Percentiles rank a stretch among this genome's conserved stretches.
Evolutionary conservation across 2,797 vertebrate species (phyloP).

Genomic region (Rhincodon typus): DNA sequence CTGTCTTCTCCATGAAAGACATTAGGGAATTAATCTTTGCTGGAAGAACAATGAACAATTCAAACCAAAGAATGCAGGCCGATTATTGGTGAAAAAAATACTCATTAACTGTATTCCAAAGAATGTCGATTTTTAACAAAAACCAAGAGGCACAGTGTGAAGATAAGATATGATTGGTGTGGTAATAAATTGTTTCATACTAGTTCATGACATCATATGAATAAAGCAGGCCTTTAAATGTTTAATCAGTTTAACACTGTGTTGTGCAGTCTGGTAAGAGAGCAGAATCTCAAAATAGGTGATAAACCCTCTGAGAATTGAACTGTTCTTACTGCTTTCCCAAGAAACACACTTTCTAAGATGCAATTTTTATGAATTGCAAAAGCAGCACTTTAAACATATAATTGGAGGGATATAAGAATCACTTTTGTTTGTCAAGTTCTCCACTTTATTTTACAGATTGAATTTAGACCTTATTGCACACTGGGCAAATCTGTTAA

Average conservation of each 20-base stretch:
- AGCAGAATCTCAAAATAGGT: neutral
- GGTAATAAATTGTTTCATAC: neutral
- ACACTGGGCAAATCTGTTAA: neutral
- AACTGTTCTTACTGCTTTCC: neutral
- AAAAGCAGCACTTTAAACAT: neutral
- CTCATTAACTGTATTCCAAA: neutral
- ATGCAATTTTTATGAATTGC: neutral
- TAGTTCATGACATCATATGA: neutral
- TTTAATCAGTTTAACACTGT: neutral
- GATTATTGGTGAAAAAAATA: neutral
- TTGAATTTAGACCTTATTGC: neutral
- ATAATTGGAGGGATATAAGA: neutral
- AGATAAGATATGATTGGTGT: neutral
- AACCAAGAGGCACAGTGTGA: neutral
- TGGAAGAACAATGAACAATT: slow-evolving; percentile 35
- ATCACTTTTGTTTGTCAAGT: neutral
- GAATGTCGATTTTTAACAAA: neutral
- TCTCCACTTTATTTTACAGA: neutral
- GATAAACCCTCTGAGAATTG: neutral
- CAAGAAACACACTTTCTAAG: neutral
- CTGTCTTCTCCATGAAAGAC: neutral
- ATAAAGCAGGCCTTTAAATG: neutral
- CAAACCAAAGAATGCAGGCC: slow-evolving; percentile 25
- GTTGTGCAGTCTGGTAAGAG: neutral
- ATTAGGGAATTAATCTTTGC: slow-evolving; percentile 16